Evolutionary conservation across 2,888 invertebrate genomes (phyloP), one percentile per base, ranked within the genome.

Genomic region (Epistrophe grossulariae): DNA sequence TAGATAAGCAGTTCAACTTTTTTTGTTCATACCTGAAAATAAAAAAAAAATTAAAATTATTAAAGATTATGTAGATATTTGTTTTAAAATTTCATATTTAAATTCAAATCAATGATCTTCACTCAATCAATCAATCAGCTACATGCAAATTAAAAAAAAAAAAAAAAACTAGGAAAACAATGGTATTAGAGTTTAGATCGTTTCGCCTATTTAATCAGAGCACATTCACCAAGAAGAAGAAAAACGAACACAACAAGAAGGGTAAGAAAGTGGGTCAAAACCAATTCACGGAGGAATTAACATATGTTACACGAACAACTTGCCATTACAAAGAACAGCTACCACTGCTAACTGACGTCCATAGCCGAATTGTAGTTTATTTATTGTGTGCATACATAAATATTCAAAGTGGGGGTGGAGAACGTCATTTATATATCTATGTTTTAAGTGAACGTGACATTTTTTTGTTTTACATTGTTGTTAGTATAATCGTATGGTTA

Each of bases 181-280:
- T 31, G 62, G 64, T 24, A 60, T 43, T 60, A 78, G 57, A 82
- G 59, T 50, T 11, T 52, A 15, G 52, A 64, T 62, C 40, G 64
- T 74, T 73, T 71, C 38, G 74, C 48, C 64, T 13, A 55, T 31
- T 50, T 57, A 64, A 52, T 35, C 45, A 43, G 55, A 28, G 15
- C 66, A 68, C 50, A 64, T 64, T 50, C 72, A 48, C 28, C 55
- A 45, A 64, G 40, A 43, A 72, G 52, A 38, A 59, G 3, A 24
- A 68, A 68, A 68, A 45, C 43, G 48, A 64, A 45, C 50, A 60
- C 45, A 13, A 70, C 62, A 62, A 68, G 70, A 38, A 66, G 17
- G 17, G n/a, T 52, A 60, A 77, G 76, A 74, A 85, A 85, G 82
- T 85, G 74, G 85, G 85, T 85, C 85, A 85, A 82, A 85, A 79